These are phyloP conservation scores for Plecturocebus donacophilus DNA, from an alignment of 2,113 vertebrate species.

Conservation along the genomic window DNA sequence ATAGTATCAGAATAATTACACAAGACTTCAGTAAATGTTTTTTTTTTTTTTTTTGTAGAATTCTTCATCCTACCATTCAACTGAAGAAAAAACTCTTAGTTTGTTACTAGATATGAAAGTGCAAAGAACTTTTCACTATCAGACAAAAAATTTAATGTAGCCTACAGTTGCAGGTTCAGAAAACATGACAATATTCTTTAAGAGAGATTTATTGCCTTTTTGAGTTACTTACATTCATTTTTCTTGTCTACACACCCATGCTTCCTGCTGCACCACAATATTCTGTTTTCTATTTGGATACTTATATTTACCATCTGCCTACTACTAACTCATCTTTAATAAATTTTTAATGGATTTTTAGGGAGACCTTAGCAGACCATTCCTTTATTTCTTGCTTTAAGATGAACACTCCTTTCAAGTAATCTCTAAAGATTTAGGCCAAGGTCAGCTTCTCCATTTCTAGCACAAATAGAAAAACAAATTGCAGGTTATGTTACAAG, in stretches of 20 bases:
- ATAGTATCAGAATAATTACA: not conserved
- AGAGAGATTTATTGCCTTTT: constrained; percentile 68
- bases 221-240: constrained; percentile 65
- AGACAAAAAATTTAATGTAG: constrained; percentile 51
- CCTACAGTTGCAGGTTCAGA: constrained; percentile 41
- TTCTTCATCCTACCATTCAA: not conserved
- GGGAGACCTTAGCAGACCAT: constrained; percentile 60
- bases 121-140: constrained; percentile 42
- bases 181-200: constrained; percentile 64
- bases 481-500: constrained; percentile 55
- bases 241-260: constrained; percentile 43
- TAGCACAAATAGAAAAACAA: constrained; percentile 74
- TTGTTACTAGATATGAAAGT: constrained; percentile 33
- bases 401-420: constrained; percentile 45
- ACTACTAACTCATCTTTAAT: constrained; percentile 63
- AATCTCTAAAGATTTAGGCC: constrained; percentile 56
- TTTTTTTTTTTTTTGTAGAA: not conserved
- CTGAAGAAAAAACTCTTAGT: constrained; percentile 32
- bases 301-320: constrained; percentile 64
- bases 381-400: constrained; percentile 58
- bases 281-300: constrained; percentile 64
- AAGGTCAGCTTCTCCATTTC: constrained; percentile 59
- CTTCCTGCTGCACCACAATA: constrained; percentile 54
- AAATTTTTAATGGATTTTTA: constrained; percentile 58
- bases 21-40: not conserved